Percentiles rank a stretch among this genome's conserved stretches.
These are phyloP conservation scores for Catocala fraxini DNA, from an alignment of 2,888 invertebrate genomes.

Conservation along the genomic window DNA sequence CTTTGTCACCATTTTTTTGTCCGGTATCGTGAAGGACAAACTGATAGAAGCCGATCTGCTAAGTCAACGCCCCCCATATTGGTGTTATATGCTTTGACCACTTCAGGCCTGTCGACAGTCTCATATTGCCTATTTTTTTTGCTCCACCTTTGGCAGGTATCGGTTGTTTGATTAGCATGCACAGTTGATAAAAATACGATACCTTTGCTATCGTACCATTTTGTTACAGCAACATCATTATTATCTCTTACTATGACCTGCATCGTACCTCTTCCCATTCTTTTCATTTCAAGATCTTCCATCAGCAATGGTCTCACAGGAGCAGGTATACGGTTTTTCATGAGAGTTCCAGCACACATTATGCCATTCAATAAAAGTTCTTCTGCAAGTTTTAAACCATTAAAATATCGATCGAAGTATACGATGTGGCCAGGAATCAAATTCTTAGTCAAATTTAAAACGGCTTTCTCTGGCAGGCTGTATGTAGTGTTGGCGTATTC, in stretches of 20 bases:
- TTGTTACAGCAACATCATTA: slow-evolving; percentile 19
- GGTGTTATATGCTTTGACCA: slow-evolving; percentile 16
- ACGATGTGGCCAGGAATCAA: slow-evolving; percentile 14
- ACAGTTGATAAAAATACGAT: slow-evolving; percentile 5
- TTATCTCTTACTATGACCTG: slow-evolving; percentile 11
- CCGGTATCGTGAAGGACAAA: slow-evolving; percentile 20
- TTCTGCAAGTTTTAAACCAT: slow-evolving; percentile 14
- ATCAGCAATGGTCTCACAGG: slow-evolving; percentile 2
- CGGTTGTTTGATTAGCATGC: neutral
- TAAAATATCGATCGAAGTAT: slow-evolving; percentile 18
- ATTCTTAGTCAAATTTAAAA: slow-evolving; percentile 11
- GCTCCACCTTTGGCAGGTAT: slow-evolving; percentile 15
- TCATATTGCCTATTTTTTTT: slow-evolving; percentile 19
- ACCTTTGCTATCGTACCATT: slow-evolving; percentile 40
- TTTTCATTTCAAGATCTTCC: slow-evolving; percentile 1
- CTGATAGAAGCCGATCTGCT: slow-evolving; percentile 25
- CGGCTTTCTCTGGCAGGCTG: slow-evolving; percentile 10
- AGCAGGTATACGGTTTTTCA: too few relatives aligned
- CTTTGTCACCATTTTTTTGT: slow-evolving; percentile 35
- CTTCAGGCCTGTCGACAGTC: slow-evolving; percentile 18
- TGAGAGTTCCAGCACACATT: too few relatives aligned
- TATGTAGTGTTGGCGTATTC: slow-evolving; percentile 9
- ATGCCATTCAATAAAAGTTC: neutral
- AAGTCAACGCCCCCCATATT: slow-evolving; percentile 2
- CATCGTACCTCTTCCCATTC: slow-evolving; percentile 5